Base-by-base conservation (phyloP, 2,888 invertebrate species). In the Nomada ferruginata region DNA sequence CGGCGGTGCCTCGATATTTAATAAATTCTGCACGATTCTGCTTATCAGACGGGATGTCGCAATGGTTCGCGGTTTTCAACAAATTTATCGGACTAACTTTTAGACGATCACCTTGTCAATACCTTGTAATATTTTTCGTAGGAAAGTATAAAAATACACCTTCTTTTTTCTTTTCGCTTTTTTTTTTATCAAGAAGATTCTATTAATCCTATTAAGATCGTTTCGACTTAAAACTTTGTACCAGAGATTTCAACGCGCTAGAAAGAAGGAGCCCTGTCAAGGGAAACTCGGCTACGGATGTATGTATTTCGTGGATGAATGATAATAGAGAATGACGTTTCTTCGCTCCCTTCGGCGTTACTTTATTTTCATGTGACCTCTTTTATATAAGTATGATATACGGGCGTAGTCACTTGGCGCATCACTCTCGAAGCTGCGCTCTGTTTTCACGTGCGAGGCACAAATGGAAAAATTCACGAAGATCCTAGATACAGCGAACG, bases 401-500 rank as follows among this genome's bases (percentile, higher is more conserved):
- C 71, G 50, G 59, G 57, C 59, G 74, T 83, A 69, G 80, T 53
- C 18, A n/a, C 72, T 76, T 36, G 52, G 23, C 50, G 65, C 50
- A 5, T 20, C 10, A 42, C 60, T 71, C 42, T 66, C 55, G 57
- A 79, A 68, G 57, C 65, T 71, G 52, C n/a, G 50, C 44, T 29
- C 70, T 65, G 72, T 68, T 80, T 80, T 72, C 79, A 63, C 53
- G 52, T 71, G 53, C 60, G 42, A 57, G 50, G 20, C 23, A 73
- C 66, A 84, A 82, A 85, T 77, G 82, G 78, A 84, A 87, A 84
- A 85, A 84, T 84, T 82, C 70, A 52, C 72, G 53, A 73, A 52
- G 73, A 75, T 72, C 70, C 64, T 63, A 76, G 64, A 76, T 77
- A 80, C 20, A 70, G 64, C 68, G 47, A 59, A 55, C 72, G 77